Evolutionary conservation across 2,113 vertebrate genomes (phyloP), one percentile per base, ranked within the genome.

Genomic region (Gadus macrocephalus): DNA sequence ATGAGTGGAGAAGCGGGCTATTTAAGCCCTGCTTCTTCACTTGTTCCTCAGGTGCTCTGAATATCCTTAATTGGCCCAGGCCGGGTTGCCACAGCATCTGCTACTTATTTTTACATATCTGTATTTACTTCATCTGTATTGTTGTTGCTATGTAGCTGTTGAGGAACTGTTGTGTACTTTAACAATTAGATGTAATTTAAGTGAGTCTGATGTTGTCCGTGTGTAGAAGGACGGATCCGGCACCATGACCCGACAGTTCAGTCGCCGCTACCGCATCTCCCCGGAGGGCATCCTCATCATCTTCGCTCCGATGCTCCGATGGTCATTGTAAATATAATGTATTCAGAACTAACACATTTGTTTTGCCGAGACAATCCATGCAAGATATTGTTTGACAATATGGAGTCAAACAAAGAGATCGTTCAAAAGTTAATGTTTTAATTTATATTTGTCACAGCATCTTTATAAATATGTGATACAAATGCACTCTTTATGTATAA

Each of bases 281-380:
- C 90, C 92, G 4, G 89, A 90, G 3, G 89, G 89, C 59, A 74
- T 91, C 58, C 91, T 93, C 0, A 67, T 91, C 56, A 91, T 93
- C 73, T 87, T 85, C 60, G 91, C 90, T 28, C 92, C 92, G 2
- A 81, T 93, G 83, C 75, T 88, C 35, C 84, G 20, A 20, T 20
- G 20, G 20, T 70, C 70, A 80, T 72, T 91, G 89, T 91, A 90
- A 87, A 90, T 89, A 89, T 72, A 38, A 63, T 75, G 59, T 22
- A 61, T 70, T 78, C 22, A 69, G 53, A 67, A 64, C 68, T 71
- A 4, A 64, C 5, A 53, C 20, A 22, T 72, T 68, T 31, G 72
- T 68, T 38, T 27, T 20, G 67, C 73, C 35, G 25, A 25, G 25
- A 25, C 58, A 70, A 61, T 76, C 64, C 71, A 83, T 87, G 66